Evolutionary conservation across 2,888 invertebrate genomes (phyloP).

Genomic region (Coleophora deauratella): DNA sequence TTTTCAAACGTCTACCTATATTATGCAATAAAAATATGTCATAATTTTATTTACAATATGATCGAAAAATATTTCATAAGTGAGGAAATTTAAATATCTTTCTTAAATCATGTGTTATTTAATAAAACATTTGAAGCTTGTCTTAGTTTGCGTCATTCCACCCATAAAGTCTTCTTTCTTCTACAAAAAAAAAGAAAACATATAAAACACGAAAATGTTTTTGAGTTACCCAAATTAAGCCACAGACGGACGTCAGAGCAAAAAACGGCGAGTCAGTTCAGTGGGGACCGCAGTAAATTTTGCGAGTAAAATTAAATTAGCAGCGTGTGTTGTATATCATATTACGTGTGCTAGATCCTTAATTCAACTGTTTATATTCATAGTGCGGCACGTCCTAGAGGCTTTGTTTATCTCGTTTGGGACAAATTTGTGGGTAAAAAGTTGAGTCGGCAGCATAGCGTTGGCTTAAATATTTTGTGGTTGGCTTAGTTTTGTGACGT

Average conservation of each 20-base stretch:
- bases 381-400: slow-evolving; percentile 41
- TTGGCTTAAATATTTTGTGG: slow-evolving; percentile 21
- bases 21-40: no score
- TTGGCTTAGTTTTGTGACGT: slow-evolving; percentile 5
- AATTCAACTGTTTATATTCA: slow-evolving; percentile 71
- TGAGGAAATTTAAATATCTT: no score
- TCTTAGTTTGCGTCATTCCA: no score
- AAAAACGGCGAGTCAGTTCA: slow-evolving; percentile 24
- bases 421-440: slow-evolving; percentile 53
- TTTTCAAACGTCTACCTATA: no score
- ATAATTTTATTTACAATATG: no score
- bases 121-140: no score
- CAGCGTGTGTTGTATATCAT: slow-evolving; percentile 55
- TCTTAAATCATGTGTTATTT: no score
- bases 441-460: slow-evolving; percentile 25
- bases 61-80: no score
- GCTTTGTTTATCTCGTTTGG: slow-evolving; percentile 55
- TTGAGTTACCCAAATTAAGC: no score
- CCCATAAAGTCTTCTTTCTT: no score
- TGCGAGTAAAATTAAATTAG: slow-evolving; percentile 57
- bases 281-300: slow-evolving; percentile 34
- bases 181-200: no score
- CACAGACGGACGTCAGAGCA: slow-evolving; percentile 1
- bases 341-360: slow-evolving; percentile 37
- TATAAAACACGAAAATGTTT: no score